Percentiles rank a stretch among this genome's conserved stretches.
phyloP scores from a whole-genome alignment of 2,797 vertebrate genomes.

The Sorex maritimensis region DNA sequence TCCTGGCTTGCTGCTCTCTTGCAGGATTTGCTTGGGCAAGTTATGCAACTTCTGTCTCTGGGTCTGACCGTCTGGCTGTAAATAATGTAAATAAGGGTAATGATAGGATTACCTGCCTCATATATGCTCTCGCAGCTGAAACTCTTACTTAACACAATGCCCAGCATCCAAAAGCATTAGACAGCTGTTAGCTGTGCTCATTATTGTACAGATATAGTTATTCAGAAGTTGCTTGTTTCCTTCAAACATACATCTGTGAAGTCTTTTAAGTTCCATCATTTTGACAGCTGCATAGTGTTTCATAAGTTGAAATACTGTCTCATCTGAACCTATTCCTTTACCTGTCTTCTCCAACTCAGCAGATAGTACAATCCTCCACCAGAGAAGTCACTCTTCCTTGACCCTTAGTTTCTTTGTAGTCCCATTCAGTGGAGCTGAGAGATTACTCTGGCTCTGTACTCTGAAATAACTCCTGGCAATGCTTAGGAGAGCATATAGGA shows the following conservation, averaged over 20 bases:
- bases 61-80: background rate
- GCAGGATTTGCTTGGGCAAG: slow-evolving; percentile 10
- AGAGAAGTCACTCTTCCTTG: background rate
- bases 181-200: background rate
- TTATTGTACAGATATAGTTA: background rate
- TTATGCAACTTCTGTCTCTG: background rate
- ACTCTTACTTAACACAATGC: background rate
- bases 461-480: no score
- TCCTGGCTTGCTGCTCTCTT: background rate
- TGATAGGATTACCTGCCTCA: background rate
- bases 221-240: slow-evolving; percentile 44
- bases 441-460: no score
- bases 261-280: slow-evolving; percentile 55
- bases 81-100: background rate
- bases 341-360: background rate
- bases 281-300: slow-evolving; percentile 3
- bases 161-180: background rate
- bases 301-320: slow-evolving; percentile 15
- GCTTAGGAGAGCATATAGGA: no score
- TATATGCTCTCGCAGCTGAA: background rate
- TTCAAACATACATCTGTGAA: slow-evolving; percentile 43
- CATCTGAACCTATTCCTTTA: slow-evolving; percentile 21
- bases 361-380: background rate
- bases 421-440: no score
- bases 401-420: background rate